Conservation (phyloP, 2,113 vertebrate genomes). For the Peromyscus maniculatus region DNA sequence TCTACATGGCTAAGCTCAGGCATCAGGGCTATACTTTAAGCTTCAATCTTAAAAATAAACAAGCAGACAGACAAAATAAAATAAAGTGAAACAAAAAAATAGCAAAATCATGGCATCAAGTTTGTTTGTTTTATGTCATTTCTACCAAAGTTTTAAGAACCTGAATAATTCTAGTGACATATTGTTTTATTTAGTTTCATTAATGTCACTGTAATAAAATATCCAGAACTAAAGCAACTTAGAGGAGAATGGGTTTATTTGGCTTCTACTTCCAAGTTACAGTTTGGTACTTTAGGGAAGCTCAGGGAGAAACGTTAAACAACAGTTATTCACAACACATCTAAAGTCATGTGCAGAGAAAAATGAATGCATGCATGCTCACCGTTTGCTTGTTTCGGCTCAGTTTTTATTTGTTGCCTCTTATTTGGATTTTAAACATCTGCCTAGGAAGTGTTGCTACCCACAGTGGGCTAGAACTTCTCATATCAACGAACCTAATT, state of each 20-base stretch:
- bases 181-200: neutral
- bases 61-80: neutral
- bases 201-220: neutral
- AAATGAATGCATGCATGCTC: neutral
- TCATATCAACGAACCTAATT: neutral
- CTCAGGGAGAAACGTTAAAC: neutral
- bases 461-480: neutral
- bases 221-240: neutral
- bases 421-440: neutral
- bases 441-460: neutral
- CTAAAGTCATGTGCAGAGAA: neutral
- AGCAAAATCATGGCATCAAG: neutral
- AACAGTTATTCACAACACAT: neutral
- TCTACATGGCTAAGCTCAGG: neutral
- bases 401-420: neutral
- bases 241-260: neutral
- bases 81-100: neutral
- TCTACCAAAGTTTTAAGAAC: neutral
- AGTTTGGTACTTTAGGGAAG: neutral
- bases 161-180: neutral
- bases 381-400: neutral
- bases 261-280: neutral
- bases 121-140: neutral
- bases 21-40: neutral
- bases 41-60: neutral